Conservation (phyloP, 2,888 invertebrate genomes). For the Ischnura elegans region DNA sequence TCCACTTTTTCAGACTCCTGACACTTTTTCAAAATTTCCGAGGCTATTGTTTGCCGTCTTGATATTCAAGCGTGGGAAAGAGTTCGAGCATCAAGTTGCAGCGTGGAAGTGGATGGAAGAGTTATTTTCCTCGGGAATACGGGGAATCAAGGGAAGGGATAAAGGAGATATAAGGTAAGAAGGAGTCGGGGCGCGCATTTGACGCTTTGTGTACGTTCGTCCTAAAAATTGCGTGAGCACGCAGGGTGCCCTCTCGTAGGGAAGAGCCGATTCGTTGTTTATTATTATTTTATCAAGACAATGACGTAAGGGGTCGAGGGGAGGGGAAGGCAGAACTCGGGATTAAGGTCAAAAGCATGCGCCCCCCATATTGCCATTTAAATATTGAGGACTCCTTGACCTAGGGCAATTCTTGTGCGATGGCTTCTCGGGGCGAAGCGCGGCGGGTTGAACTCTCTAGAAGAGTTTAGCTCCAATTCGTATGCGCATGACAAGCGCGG, state of each 20-base stretch:
- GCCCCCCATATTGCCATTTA: slow-evolving; percentile 7
- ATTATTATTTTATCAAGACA: background rate
- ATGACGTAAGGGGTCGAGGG: background rate
- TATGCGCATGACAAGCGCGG: background rate
- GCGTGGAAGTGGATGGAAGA: background rate
- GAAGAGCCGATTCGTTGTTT: background rate
- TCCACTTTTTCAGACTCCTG: background rate
- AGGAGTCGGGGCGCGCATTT: background rate
- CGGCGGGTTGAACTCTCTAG: background rate
- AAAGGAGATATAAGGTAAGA: background rate
- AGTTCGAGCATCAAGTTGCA: too few relatives aligned
- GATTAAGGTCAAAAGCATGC: slow-evolving; percentile 17
- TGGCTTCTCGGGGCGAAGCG: background rate
- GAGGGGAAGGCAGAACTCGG: background rate
- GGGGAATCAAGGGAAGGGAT: background rate
- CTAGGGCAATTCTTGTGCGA: background rate
- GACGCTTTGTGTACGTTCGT: background rate
- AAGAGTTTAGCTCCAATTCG: background rate
- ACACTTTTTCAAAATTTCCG: background rate
- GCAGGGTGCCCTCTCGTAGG: background rate
- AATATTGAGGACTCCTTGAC: slow-evolving; percentile 24
- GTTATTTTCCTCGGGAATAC: too few relatives aligned
- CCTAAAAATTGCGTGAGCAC: background rate
- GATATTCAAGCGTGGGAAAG: background rate
- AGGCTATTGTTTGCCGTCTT: background rate